These are phyloP conservation scores for Pseudococcus jackbeardsleyi DNA, from an alignment of 2,888 invertebrate species.

Conservation along the genomic window DNA sequence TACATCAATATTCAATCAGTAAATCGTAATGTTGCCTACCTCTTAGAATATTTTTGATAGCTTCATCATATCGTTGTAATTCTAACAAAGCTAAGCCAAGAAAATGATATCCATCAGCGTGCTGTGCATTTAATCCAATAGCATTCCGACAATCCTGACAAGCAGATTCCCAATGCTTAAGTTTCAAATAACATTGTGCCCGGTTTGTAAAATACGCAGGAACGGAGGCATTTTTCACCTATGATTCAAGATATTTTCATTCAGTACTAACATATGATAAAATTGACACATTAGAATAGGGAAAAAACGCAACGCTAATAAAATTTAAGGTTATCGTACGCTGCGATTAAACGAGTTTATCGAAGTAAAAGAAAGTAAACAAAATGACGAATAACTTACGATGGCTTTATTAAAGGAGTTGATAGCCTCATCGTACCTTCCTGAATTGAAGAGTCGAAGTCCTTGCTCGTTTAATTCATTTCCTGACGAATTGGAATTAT, in stretches of 20 bases:
- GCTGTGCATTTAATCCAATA: conserved; percentile 89
- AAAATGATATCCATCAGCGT: conserved; percentile 97
- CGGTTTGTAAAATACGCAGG: conserved; percentile 95
- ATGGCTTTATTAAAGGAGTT: conserved; percentile 97
- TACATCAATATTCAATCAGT: no score
- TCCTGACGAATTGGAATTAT: conserved; percentile 79
- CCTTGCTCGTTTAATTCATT: conserved; percentile 96
- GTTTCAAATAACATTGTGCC: conserved; percentile 90
- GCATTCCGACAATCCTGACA: conserved; percentile 93
- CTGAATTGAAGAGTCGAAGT: conserved; percentile 87
- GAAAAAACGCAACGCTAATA: neutral
- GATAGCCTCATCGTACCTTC: conserved; percentile 96
- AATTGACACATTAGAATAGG: neutral
- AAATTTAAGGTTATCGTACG: no score
- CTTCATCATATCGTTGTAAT: conserved; percentile 90
- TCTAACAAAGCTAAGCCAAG: conserved; percentile 93
- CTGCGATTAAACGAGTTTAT: no score
- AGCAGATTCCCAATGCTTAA: conserved; percentile 92
- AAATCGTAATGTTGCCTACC: conserved; percentile 73
- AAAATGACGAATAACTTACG: conserved; percentile 76
- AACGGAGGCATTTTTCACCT: conserved; percentile 95
- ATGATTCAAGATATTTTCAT: conserved; percentile 68
- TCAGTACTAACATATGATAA: neutral
- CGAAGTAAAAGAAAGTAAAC: no score
- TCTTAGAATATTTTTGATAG: conserved; percentile 95